A percentile compares a stretch with the other conserved stretches of the same genome.
These are phyloP conservation scores for Callyntrura sp. DNA, from an alignment of 2,888 invertebrate genomes.

Conservation along the genomic window DNA sequence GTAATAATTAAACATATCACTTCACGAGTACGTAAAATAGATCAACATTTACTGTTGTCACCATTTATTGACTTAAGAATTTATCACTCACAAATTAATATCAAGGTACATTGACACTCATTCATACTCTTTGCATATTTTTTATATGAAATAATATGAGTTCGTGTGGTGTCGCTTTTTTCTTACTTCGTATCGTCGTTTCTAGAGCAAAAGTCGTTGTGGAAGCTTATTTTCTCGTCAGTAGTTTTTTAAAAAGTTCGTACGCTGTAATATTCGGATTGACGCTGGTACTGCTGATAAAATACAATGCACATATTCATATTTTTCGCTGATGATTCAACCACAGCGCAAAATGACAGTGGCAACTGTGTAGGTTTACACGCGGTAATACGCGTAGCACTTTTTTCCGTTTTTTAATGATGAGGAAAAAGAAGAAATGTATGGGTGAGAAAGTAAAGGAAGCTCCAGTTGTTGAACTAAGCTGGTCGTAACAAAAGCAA, in stretches of 20 bases:
- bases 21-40: neutral
- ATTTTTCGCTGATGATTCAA: neutral
- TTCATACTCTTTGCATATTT: neutral
- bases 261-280: constrained; percentile 21
- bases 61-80: constrained; percentile 3
- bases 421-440: neutral
- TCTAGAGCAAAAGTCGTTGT: constrained; percentile 45
- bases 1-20: neutral
- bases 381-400: constrained; percentile 3
- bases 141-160: constrained; percentile 24
- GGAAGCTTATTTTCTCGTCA: constrained; percentile 42
- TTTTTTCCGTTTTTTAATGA: constrained; percentile 16
- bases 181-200: constrained; percentile 59
- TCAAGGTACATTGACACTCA: constrained; percentile 34
- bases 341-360: neutral
- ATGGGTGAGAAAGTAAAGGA: neutral
- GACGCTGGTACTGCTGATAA: neutral
- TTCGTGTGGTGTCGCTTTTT: constrained; percentile 52
- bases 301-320: constrained; percentile 50
- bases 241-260: constrained; percentile 21
- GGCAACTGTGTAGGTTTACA: neutral
- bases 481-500: neutral
- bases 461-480: neutral
- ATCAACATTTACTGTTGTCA: neutral
- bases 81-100: constrained; percentile 43